Percentiles rank a stretch among this genome's conserved stretches.
phyloP scores from a whole-genome alignment of 2,888 invertebrate genomes.

The Adelognathus sp. region DNA sequence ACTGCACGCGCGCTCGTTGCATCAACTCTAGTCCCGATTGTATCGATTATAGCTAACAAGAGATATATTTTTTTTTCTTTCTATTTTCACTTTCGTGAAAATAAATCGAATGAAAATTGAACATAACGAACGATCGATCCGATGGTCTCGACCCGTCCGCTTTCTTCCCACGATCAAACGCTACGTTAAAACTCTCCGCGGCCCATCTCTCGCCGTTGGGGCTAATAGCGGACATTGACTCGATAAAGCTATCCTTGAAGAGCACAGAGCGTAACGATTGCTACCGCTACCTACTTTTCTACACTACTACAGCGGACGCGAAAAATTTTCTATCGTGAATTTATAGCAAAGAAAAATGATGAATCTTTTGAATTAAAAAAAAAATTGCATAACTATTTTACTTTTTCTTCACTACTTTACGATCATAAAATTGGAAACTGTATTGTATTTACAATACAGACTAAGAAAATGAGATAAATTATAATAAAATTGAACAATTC shows the following conservation, averaged over 20 bases:
- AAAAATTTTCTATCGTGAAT: slow-evolving; percentile 47
- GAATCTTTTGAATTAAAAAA: neutral
- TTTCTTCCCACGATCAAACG: slow-evolving; percentile 1
- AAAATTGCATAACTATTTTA: neutral
- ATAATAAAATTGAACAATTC: too few relatives aligned
- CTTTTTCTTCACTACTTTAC: too few relatives aligned
- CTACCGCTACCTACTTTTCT: slow-evolving; percentile 39
- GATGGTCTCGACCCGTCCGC: neutral
- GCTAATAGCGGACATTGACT: slow-evolving; percentile 73
- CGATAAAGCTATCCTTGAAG: slow-evolving; percentile 76
- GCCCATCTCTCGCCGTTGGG: slow-evolving; percentile 11
- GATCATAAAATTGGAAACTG: too few relatives aligned
- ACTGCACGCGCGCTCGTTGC: slow-evolving; percentile 1
- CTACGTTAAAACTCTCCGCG: neutral
- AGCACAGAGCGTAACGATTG: slow-evolving; percentile 73
- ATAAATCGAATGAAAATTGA: neutral
- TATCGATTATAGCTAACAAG: neutral
- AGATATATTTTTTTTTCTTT: neutral
- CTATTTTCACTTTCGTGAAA: neutral
- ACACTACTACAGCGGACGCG: neutral
- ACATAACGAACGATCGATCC: neutral
- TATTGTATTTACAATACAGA: too few relatives aligned
- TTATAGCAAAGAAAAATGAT: slow-evolving; percentile 1
- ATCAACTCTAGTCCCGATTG: slow-evolving; percentile 15
- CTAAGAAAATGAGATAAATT: too few relatives aligned